Conservation (phyloP, 2,797 vertebrate genomes). For the Brotula barbata region DNA sequence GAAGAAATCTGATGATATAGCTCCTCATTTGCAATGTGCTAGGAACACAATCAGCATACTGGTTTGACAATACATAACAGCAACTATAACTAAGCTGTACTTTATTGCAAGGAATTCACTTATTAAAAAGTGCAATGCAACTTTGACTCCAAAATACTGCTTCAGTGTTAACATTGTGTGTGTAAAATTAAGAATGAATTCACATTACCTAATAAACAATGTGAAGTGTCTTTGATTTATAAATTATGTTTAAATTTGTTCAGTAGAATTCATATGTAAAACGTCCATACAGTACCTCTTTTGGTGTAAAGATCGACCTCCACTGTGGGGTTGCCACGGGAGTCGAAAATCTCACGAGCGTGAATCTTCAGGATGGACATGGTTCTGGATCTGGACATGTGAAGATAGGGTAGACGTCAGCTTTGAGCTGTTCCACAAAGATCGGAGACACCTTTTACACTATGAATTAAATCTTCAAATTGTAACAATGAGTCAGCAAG, state of each 20-base stretch:
- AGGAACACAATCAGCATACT: not conserved
- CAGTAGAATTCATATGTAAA: not conserved
- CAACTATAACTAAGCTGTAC: not conserved
- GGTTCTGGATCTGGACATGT: constrained; percentile 75
- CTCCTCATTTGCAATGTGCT: too few species aligned
- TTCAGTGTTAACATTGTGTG: not conserved
- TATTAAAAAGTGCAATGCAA: too few species aligned
- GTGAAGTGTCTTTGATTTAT: too few species aligned
- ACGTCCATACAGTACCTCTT: constrained; percentile 82
- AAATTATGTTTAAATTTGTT: too few species aligned
- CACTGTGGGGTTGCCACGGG: constrained; percentile 98
- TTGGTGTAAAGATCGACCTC: constrained; percentile 93
- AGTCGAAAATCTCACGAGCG: constrained; percentile 97
- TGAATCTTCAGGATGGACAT: constrained; percentile 94
- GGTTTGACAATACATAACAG: constrained; percentile 1
- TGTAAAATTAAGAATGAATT: not conserved
- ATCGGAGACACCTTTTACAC: not conserved
- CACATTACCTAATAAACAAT: not conserved
- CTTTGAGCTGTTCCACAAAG: not conserved
- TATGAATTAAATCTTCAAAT: not conserved
- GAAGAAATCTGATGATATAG: too few species aligned
- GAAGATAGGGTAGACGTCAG: constrained; percentile 20
- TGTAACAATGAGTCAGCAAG: constrained; percentile 39
- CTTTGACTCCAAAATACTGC: not conserved
- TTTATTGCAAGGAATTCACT: too few species aligned